Conservation (phyloP, 2,797 vertebrate genomes). For the Denticeps clupeoides region DNA sequence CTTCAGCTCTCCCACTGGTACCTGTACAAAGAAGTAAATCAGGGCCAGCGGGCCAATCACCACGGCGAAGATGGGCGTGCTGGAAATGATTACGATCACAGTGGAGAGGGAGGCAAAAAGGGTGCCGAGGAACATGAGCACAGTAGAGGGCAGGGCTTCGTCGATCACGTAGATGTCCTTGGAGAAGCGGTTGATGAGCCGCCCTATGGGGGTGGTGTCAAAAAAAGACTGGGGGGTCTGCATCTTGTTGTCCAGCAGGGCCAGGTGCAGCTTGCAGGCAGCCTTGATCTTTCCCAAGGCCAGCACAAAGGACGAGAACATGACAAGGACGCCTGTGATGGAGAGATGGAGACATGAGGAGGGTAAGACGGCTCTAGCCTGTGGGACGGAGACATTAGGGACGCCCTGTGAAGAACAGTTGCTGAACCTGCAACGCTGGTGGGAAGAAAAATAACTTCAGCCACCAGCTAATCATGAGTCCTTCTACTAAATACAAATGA, state of each 20-base stretch:
- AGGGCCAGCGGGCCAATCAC: slow-evolving; percentile 71
- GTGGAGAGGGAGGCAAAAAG: slow-evolving; percentile 75
- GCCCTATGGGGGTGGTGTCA: slow-evolving; percentile 87
- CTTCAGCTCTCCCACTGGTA: too few species aligned
- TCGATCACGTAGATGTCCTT: slow-evolving; percentile 90
- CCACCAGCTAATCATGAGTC: too few species aligned
- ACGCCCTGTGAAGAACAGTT: too few species aligned
- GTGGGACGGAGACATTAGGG: too few species aligned
- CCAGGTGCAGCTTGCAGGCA: slow-evolving; percentile 65
- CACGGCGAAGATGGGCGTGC: slow-evolving; percentile 76
- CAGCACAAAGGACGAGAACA: slow-evolving; percentile 75
- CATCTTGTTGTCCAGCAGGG: slow-evolving; percentile 80
- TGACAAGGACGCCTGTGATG: slow-evolving; percentile 71
- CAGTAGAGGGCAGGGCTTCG: slow-evolving; percentile 70
- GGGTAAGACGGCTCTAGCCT: too few species aligned
- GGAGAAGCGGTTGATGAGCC: slow-evolving; percentile 93
- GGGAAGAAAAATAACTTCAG: too few species aligned
- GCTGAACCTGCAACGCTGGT: too few species aligned
- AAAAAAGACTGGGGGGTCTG: slow-evolving; percentile 87
- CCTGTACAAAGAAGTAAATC: slow-evolving; percentile 84
- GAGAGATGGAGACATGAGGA: slow-evolving; percentile 15
- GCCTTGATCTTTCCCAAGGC: slow-evolving; percentile 76
- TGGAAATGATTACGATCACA: slow-evolving; percentile 75
- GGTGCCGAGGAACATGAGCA: slow-evolving; percentile 79
- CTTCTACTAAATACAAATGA: too few species aligned